Evolutionary conservation across 2,888 invertebrate genomes (phyloP).

Genomic region (Lasioglossum vierecki): DNA sequence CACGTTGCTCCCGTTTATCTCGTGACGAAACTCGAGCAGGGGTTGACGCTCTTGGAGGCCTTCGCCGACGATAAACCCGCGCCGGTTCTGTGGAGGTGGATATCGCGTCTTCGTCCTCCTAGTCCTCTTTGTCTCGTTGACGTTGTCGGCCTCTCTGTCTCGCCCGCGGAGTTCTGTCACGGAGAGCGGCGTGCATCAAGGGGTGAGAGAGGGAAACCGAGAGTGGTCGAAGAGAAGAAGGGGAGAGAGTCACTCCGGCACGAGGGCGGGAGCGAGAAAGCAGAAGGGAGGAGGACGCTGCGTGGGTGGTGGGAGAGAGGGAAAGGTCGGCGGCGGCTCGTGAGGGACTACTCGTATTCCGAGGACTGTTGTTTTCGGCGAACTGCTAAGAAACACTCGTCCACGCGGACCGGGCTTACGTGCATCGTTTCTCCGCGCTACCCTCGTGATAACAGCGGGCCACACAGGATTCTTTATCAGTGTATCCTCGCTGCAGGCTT

Average conservation of each 20-base stretch:
- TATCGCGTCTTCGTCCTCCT: neutral
- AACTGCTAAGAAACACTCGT: conserved; percentile 70
- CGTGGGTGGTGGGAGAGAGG: conserved; percentile 70
- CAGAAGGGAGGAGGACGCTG: conserved; percentile 56
- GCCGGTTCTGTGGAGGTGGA: conserved; percentile 43
- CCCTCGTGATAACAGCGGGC: conserved; percentile 5
- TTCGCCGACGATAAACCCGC: conserved; percentile 62
- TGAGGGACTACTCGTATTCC: conserved; percentile 66
- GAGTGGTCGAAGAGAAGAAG: conserved; percentile 56
- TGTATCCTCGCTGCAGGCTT: neutral
- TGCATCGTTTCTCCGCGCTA: conserved; percentile 23
- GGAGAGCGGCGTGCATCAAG: conserved; percentile 46
- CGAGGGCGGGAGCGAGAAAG: conserved; percentile 67
- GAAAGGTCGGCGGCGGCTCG: conserved; percentile 68
- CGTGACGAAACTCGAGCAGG: conserved; percentile 50
- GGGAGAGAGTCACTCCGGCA: conserved; percentile 64
- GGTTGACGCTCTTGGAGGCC: conserved; percentile 64
- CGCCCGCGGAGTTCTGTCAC: too few species aligned
- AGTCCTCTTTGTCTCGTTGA: neutral
- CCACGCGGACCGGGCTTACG: conserved; percentile 56
- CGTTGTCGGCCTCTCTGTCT: too few species aligned
- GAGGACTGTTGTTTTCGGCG: conserved; percentile 70
- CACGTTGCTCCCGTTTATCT: conserved; percentile 37
- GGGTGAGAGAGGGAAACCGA: conserved; percentile 64
- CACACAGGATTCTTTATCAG: neutral